Base-by-base conservation (phyloP, 2,888 invertebrate genomes). In the Camptogramma bilineatum region DNA sequence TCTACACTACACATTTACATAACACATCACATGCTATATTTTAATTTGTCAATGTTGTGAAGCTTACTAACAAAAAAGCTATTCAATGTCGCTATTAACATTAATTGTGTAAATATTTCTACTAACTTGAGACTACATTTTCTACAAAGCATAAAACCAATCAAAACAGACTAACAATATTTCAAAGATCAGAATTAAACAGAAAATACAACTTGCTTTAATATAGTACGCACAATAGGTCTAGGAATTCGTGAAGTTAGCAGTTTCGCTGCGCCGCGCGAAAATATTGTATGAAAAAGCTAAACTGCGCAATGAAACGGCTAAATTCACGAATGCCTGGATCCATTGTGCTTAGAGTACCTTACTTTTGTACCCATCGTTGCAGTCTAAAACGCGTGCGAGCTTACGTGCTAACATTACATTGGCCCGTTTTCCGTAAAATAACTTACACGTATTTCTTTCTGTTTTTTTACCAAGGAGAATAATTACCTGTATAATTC, bases 41-140 rank as follows among this genome's bases (percentile, higher is more conserved):
- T 71, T 71, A 52, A 67, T 71, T 58, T 72, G 59, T 81, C 70
- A 68, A 73, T 81, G 80, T 80, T 76, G 77, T 81, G 62, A 71
- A 71, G 79, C 81, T 79, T 77, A 62, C 48, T 62, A 68, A 62
- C 58, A 52, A 62, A 56, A 42, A 34, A 56, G 74, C 74, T 72
- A 73, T 60, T 77, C 70, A 65, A 69, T 75, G 74, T 75, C 67
- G 73, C 71, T 67, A 73, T 69, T 73, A 73, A 73, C 69, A 70
- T 61, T 19, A 13, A 52, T 21, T 48, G 24, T 61, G 50, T 50
- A 54, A 44, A 61, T 50, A 48, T n/a, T 24, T 21, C 21, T 50
- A 31, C 46, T 17, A 13, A 31, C 34, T 10, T 3, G 19, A n/a
- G 7, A 52, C 34, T 17, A 47, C 18, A 52, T 52, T 5, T 21